Conservation (phyloP, 2,888 invertebrate species). For the Podotricha telesiphe region DNA sequence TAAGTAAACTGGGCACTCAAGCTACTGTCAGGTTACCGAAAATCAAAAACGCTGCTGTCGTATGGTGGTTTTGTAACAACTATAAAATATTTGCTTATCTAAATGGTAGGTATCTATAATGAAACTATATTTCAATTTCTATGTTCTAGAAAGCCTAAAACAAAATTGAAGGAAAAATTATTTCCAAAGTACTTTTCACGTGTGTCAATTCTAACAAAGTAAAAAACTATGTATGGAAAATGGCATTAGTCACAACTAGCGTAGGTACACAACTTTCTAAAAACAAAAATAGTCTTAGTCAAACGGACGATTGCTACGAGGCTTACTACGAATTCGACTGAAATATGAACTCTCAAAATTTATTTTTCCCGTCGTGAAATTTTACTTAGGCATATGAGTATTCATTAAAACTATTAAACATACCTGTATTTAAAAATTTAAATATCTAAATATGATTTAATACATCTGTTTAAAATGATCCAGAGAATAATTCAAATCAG, state of each 20-base stretch:
- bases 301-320: constrained; percentile 32
- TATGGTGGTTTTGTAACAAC: not conserved
- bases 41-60: not conserved
- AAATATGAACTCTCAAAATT: constrained; percentile 7
- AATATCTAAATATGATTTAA: too few species aligned
- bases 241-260: constrained; percentile 34
- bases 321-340: constrained; percentile 29
- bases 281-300: constrained; percentile 32
- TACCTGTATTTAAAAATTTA: too few species aligned
- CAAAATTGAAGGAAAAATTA: not conserved
- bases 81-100: not conserved
- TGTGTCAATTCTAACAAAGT: constrained; percentile 20
- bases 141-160: not conserved
- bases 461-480: too few species aligned
- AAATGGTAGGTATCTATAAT: not conserved
- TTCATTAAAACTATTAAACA: too few species aligned
- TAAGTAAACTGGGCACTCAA: not conserved
- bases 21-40: not conserved
- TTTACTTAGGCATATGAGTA: not conserved
- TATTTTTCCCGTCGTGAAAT: not conserved
- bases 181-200: constrained; percentile 17
- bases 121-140: not conserved
- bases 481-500: too few species aligned
- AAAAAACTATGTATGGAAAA: constrained; percentile 24
- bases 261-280: constrained; percentile 27